Evolutionary conservation across 2,888 invertebrate genomes (phyloP).

Genomic region (Mesorhabditis spiculigera): DNA sequence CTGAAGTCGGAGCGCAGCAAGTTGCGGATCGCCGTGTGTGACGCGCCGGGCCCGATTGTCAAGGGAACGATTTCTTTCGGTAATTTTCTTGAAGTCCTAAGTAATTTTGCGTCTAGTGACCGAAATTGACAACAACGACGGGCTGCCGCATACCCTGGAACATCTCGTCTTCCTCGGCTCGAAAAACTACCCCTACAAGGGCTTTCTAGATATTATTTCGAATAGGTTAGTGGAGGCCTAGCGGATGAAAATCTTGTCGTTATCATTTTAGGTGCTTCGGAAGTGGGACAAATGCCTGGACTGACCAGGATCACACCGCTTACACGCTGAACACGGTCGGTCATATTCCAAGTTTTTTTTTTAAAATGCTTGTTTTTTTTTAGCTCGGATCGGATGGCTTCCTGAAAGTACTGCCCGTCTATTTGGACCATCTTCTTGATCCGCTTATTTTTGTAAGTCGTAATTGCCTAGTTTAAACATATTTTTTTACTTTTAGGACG

Average conservation of each 20-base stretch:
- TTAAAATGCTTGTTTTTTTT: background rate
- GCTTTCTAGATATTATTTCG: constrained; percentile 74
- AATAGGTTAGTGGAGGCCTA: constrained; percentile 69
- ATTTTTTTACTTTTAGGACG: constrained; percentile 67
- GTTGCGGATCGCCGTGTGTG: constrained; percentile 76
- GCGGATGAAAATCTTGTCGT: background rate
- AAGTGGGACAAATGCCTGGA: constrained; percentile 87
- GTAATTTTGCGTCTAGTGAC: constrained; percentile 69
- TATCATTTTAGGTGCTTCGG: constrained; percentile 62
- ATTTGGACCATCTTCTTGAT: constrained; percentile 81
- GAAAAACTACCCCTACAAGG: constrained; percentile 70
- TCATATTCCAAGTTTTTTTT: background rate
- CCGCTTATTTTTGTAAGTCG: constrained; percentile 71
- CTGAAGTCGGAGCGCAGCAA: constrained; percentile 7
- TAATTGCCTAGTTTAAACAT: background rate
- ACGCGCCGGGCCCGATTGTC: constrained; percentile 84
- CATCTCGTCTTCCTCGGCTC: constrained; percentile 87
- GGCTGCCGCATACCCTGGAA: constrained; percentile 85
- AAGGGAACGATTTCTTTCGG: constrained; percentile 82
- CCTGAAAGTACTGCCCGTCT: constrained; percentile 81
- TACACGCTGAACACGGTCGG: constrained; percentile 78
- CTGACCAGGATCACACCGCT: constrained; percentile 79
- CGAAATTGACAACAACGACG: constrained; percentile 85
- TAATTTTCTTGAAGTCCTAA: constrained; percentile 62
- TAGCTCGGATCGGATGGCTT: constrained; percentile 77